Conservation (phyloP, 1,140 invertebrate genomes). For the Drosophila pectinifera region DNA sequence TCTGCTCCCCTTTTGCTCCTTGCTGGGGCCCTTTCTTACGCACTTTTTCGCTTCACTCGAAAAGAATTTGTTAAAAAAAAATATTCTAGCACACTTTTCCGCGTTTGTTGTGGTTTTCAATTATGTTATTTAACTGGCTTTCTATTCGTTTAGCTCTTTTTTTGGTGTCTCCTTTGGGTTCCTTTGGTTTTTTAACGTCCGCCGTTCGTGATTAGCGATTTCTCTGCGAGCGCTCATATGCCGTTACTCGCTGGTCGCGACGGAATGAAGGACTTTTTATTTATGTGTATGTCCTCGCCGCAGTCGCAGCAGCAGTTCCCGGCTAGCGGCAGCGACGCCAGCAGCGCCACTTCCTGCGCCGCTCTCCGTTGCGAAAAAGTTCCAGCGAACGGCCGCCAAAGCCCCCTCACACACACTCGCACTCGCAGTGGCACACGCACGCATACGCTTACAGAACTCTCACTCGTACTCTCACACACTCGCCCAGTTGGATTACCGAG, state of each 20-base stretch:
- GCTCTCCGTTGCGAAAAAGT: conserved; percentile 63
- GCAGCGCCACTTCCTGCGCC: conserved; percentile 38
- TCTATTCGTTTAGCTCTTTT: conserved; percentile 1
- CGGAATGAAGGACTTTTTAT: conserved; percentile 85
- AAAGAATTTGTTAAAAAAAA: conserved; percentile 64
- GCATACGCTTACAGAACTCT: too few relatives aligned
- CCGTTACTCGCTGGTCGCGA: conserved; percentile 85
- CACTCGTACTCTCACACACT: conserved; percentile 18
- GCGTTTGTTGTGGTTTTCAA: conserved; percentile 9
- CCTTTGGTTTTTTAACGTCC: conserved; percentile 49
- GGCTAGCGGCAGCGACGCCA: conserved; percentile 33
- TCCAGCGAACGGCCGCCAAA: conserved; percentile 59
- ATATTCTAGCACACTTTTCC: conserved; percentile 12
- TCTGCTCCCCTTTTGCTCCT: conserved; percentile 18
- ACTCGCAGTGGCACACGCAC: neutral
- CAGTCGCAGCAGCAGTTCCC: conserved; percentile 34
- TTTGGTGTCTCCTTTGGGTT: conserved; percentile 25
- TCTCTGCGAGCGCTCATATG: conserved; percentile 77
- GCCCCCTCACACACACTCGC: conserved; percentile 23
- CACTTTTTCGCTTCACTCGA: conserved; percentile 58
- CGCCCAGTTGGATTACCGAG: conserved; percentile 40
- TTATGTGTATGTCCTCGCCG: conserved; percentile 84
- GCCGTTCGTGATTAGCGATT: conserved; percentile 71
- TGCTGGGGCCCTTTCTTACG: conserved; percentile 8
- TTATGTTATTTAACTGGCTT: conserved; percentile 26